Conservation (phyloP, 2,888 invertebrate species). For the Erpobdella octoculata region DNA sequence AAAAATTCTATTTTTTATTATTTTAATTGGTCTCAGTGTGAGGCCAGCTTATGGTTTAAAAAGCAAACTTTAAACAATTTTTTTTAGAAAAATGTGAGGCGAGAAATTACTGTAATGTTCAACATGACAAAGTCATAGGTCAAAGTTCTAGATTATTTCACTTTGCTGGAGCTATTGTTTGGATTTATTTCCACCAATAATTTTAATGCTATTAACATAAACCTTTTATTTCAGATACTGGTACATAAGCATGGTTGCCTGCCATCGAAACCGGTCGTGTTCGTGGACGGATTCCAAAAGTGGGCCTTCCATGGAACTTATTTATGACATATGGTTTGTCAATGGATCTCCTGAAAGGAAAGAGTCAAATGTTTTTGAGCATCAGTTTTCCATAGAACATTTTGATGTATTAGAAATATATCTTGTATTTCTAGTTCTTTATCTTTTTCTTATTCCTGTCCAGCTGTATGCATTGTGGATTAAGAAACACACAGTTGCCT, state of each 20-base stretch:
- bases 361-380: constrained; percentile 68
- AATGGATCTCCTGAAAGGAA: constrained; percentile 88
- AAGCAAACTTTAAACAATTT: too few relatives aligned
- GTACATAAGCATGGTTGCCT: constrained; percentile 89
- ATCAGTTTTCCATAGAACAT: constrained; percentile 87
- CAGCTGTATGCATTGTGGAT: constrained; percentile 81
- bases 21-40: too few relatives aligned
- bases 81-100: too few relatives aligned
- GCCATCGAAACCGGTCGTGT: constrained; percentile 60
- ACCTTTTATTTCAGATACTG: constrained; percentile 68
- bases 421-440: constrained; percentile 74
- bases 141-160: too few relatives aligned
- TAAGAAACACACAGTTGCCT: constrained; percentile 80
- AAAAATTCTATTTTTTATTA: too few relatives aligned
- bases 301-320: constrained; percentile 52
- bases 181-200: too few relatives aligned
- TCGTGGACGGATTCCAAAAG: constrained; percentile 40
- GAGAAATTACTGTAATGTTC: too few relatives aligned
- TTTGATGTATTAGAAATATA: constrained; percentile 83
- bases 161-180: too few relatives aligned
- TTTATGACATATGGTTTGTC: constrained; percentile 89
- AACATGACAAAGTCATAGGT: too few relatives aligned
- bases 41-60: too few relatives aligned
- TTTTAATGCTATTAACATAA: too few relatives aligned
- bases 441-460: constrained; percentile 75